These are phyloP conservation scores for Notospermus geniculatus DNA, from an alignment of 1,140 invertebrate species.

Conservation along the genomic window DNA sequence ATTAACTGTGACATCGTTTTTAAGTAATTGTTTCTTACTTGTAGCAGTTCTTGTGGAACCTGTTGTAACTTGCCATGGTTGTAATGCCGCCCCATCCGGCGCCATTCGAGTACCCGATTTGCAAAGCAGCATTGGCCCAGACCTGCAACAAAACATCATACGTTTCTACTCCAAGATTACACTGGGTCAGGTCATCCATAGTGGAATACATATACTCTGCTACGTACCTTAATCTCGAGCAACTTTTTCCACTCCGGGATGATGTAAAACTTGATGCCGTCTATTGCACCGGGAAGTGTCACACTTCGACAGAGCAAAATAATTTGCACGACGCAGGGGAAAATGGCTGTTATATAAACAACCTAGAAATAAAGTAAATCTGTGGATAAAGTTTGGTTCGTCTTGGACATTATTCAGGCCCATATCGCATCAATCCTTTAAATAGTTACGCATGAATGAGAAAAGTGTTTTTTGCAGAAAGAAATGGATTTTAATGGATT, in stretches of 20 bases:
- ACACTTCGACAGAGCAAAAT: constrained; percentile 53
- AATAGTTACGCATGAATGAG: too few relatives aligned
- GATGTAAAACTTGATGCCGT: constrained; percentile 76
- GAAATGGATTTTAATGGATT: too few relatives aligned
- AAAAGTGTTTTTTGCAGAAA: too few relatives aligned
- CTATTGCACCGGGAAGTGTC: constrained; percentile 71
- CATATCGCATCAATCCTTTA: too few relatives aligned
- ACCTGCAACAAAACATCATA: too few relatives aligned
- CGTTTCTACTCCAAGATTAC: too few relatives aligned
- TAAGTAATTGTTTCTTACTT: too few relatives aligned
- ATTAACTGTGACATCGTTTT: too few relatives aligned
- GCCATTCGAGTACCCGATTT: constrained; percentile 59
- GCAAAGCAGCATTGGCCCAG: constrained; percentile 57
- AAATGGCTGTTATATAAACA: constrained; percentile 58
- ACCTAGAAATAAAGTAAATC: constrained; percentile 45
- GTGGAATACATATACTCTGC: too few relatives aligned
- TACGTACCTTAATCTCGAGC: constrained; percentile 32
- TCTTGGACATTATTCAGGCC: too few relatives aligned
- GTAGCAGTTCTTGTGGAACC: constrained; percentile 56
- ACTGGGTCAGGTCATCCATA: too few relatives aligned
- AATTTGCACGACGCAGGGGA: constrained; percentile 56
- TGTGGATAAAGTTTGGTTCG: too few relatives aligned
- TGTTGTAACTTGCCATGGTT: constrained; percentile 59
- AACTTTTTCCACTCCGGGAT: constrained; percentile 38
- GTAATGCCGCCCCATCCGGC: constrained; percentile 59